Evolutionary conservation across 2,113 vertebrate genomes (phyloP).

Genomic region (Peromyscus californicus): DNA sequence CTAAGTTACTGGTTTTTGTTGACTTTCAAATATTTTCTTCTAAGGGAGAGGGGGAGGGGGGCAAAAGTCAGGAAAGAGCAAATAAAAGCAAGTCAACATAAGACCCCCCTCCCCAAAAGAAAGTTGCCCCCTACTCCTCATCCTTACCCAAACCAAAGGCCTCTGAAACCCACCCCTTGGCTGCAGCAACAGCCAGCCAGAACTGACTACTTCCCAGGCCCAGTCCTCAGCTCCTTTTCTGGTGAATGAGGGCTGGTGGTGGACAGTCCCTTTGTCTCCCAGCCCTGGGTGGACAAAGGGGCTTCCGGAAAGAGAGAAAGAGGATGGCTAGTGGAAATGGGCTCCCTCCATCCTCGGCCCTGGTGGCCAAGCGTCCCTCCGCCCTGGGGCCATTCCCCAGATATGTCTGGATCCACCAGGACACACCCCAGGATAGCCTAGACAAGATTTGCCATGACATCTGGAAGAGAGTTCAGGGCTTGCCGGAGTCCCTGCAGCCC

Average conservation of each 20-base stretch:
- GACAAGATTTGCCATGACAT: slow-evolving; percentile 90
- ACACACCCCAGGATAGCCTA: slow-evolving; percentile 87
- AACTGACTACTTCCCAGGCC: slow-evolving; percentile 4
- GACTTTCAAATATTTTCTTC: slow-evolving; percentile 79
- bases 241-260: slow-evolving; percentile 76
- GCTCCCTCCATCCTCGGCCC: slow-evolving; percentile 22
- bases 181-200: neutral
- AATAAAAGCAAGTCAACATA: slow-evolving; percentile 63
- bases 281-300: neutral
- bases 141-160: neutral
- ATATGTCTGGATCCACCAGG: slow-evolving; percentile 90
- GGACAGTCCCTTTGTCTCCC: slow-evolving; percentile 62
- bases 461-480: slow-evolving; percentile 86
- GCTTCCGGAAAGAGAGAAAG: slow-evolving; percentile 68
- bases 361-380: slow-evolving; percentile 66
- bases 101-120: slow-evolving; percentile 69
- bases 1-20: slow-evolving; percentile 83
- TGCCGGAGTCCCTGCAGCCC: slow-evolving; percentile 75
- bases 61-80: slow-evolving; percentile 70
- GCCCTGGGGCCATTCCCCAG: slow-evolving; percentile 90
- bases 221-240: slow-evolving; percentile 30
- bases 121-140: neutral
- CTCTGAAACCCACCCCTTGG: neutral
- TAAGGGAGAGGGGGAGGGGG: slow-evolving; percentile 72
- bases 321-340: slow-evolving; percentile 72